Evolutionary conservation across 1,140 invertebrate species (phyloP).

Genomic region (Saccostrea glomerata): DNA sequence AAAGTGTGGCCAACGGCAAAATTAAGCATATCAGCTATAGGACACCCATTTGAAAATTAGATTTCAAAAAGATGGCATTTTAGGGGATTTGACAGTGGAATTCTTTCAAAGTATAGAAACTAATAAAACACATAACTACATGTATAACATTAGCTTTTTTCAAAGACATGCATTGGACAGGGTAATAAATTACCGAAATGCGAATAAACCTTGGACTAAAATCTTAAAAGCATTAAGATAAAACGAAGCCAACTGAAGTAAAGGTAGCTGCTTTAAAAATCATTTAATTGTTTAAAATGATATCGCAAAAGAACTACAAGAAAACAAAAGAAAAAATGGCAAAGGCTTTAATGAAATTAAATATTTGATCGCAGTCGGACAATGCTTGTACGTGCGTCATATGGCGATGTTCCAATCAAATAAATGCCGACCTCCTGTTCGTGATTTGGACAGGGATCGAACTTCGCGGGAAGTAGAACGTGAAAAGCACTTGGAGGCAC

Average conservation of each 20-base stretch:
- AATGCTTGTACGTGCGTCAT: background rate
- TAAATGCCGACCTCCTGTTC: no score
- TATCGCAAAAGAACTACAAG: background rate
- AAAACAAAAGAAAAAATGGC: background rate
- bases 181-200: no score
- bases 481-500: conserved; percentile 15
- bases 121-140: no score
- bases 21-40: background rate
- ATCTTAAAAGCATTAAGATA: no score
- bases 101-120: background rate
- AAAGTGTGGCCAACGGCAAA: background rate
- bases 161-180: no score
- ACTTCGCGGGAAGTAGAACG: conserved; percentile 12
- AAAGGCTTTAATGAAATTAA: background rate
- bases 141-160: no score
- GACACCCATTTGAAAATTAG: background rate
- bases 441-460: conserved; percentile 26
- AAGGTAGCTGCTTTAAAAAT: no score
- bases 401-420: background rate
- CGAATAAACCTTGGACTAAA: no score
- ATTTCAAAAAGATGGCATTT: background rate
- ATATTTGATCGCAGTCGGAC: background rate
- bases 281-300: no score
- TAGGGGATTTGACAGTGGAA: background rate
- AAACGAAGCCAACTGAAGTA: no score